Base-by-base conservation (phyloP, 2,113 vertebrate genomes). In the Calypte anna region DNA sequence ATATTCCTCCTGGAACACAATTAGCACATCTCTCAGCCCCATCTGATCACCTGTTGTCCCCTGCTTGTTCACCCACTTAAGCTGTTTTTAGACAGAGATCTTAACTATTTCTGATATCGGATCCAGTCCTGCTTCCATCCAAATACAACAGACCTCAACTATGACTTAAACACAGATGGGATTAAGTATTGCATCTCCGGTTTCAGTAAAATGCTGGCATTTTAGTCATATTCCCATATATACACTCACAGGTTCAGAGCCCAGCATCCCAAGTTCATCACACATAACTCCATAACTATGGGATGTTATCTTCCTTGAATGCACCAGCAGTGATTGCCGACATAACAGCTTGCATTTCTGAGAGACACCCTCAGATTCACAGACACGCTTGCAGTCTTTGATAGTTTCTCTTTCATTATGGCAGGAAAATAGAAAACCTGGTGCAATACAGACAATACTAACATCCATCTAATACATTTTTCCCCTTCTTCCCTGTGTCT, bases 1-100 rank as follows among this genome's bases (percentile, higher is more conserved):
- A 88, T 96, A 88, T 83, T 88, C 66, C 40, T 88, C 27, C 76
- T 84, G 36, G 64, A 91, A 86, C 6, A 17, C 68, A 96, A 96
- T 97, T 97, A 97, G 67, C 3, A 7, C 73, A 88, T 95, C 54
- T 83, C 78, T 91, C 78, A 88, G 74, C 50, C 72, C 38, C 67
- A 51, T 79, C 91, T 94, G 84, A 97, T 94, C 93, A 91, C 83
- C 89, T 90, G 78, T 82, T 89, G 84, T 94, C 78, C 67, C 94
- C 43, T 86, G 82, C 68, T 86, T 94, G 48, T 86, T 76, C 73
- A 84, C 46, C 44, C 80, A 91, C 83, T 94, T 88, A 86, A 88
- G 57, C 15, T 73, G 63, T 58, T 82, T 96, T 94, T 66, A 85
- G 86, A 72, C 89, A 54, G 66, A 82, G 46, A 92, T 85, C 89